A percentile compares a stretch with the other conserved stretches of the same genome.
Evolutionary conservation across 2,113 vertebrate genomes (phyloP).

Genomic region (Hyperopisus bebe): DNA sequence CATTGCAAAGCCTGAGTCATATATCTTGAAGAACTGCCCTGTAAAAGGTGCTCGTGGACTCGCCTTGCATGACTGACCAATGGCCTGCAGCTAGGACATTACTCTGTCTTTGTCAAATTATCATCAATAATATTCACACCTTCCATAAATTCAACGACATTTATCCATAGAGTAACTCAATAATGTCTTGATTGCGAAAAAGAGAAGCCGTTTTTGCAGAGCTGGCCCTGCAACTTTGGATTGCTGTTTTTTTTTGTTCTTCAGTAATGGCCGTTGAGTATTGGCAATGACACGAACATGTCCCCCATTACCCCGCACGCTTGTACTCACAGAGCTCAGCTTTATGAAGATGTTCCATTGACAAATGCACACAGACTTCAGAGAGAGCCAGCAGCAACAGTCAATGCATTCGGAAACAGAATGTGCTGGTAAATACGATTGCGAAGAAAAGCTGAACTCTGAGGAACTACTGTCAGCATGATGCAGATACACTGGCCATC

Average conservation of each 20-base stretch:
- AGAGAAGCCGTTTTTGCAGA: not conserved
- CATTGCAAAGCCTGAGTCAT: not conserved
- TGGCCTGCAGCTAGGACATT: not conserved
- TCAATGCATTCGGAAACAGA: not conserved
- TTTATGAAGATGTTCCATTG: not conserved
- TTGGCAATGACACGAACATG: constrained; percentile 41
- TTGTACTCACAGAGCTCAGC: constrained; percentile 14
- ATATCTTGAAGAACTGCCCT: not conserved
- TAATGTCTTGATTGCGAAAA: not conserved
- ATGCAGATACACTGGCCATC: not conserved
- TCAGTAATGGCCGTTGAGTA: constrained; percentile 52
- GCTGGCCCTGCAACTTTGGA: not conserved
- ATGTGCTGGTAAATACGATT: not conserved
- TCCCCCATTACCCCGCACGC: constrained; percentile 37
- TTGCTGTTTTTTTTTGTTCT: not conserved
- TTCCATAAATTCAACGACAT: not conserved
- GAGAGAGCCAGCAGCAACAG: not conserved
- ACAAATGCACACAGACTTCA: not conserved
- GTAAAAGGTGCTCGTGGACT: not conserved
- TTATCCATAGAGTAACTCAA: not conserved
- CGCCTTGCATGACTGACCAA: not conserved
- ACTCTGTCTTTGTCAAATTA: not conserved
- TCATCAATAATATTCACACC: not conserved
- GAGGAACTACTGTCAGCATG: not conserved
- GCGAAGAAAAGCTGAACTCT: not conserved